A percentile compares a stretch with the other conserved stretches of the same genome.
These are phyloP conservation scores for Hydrozoanthus gracilis DNA, from an alignment of 92 coral and sea anemone species.

Conservation along the genomic window DNA sequence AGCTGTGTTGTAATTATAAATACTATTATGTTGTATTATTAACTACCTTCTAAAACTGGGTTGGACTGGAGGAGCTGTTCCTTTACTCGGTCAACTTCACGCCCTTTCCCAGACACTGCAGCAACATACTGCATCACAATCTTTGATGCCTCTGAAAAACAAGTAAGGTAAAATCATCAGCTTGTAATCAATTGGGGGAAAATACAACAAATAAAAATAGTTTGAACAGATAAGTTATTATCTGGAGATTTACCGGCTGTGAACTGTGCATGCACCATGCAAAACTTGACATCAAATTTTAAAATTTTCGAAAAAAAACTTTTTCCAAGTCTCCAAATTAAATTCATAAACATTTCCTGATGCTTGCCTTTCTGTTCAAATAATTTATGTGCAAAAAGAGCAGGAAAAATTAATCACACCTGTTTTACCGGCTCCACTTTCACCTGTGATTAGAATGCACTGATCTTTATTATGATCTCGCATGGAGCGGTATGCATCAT, in stretches of 20 bases:
- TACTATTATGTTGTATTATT: background rate
- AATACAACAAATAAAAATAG: background rate
- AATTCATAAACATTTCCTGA: too few species aligned
- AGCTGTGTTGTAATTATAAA: background rate
- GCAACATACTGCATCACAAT: constrained; percentile 99
- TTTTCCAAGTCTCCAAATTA: too few species aligned
- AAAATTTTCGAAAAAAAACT: too few species aligned
- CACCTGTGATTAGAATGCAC: constrained; percentile 97
- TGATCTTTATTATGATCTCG: constrained; percentile 97
- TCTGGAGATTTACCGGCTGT: too few species aligned
- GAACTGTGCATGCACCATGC: too few species aligned
- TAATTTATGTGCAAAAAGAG: background rate
- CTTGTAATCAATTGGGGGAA: too few species aligned
- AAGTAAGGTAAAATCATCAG: background rate
- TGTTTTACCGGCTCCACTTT: constrained; percentile 99
- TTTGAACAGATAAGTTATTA: too few species aligned
- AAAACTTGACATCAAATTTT: too few species aligned
- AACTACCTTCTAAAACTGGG: constrained; percentile 93
- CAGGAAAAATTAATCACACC: constrained; percentile 46
- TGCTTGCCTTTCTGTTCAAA: too few species aligned
- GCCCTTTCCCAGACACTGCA: constrained; percentile 97
- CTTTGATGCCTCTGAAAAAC: constrained; percentile 93
- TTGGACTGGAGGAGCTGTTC: constrained; percentile 97
- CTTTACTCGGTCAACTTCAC: constrained; percentile 96
- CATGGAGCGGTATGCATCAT: constrained; percentile 96